Base-by-base conservation (phyloP, 2,113 vertebrate species). In the Amblyornis subalaris region DNA sequence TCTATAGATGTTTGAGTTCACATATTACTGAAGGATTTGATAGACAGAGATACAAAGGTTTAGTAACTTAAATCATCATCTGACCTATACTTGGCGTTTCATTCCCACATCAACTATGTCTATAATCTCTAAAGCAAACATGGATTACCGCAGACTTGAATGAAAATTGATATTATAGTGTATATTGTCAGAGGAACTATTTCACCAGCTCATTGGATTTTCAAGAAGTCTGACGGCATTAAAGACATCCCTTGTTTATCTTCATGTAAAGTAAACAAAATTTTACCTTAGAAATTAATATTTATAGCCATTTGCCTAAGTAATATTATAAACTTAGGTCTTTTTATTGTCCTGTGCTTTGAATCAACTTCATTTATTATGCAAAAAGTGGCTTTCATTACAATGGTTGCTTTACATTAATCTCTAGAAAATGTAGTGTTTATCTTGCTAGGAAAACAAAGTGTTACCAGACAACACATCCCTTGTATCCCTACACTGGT, bases 91-190 rank as follows among this genome's bases (percentile, higher is more conserved):
- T 95, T 89, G 73, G 62, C 24, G 3, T 92, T 93, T 96, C 90
- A 96, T 94, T 96, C 80, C 76, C 85, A 87, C 53, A 76, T 90
- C 89, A 95, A 53, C 70, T 60, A 66, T n/a, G 71, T 86, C 81
- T 94, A 70, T 96, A 97, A 96, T 96, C 96, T 91, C 93, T 79
- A 96, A 91, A 94, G 79, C 90, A 97, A 96, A 96, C 70, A 97
- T 38, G 76, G 89, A 95, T 93, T 97, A 90, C 33, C 72, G 28
- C 33, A 88, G 93, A 57, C 67, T 87, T 76, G 57, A 94, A 84
- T 82, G 62, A 95, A 96, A 96, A 94, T 89, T 93, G 78, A 87
- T 95, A 91, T 82, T 91, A 44, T 62, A 65, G 36, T 51, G 33
- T 86, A 71, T 82, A 76, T 92, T 83, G 62, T 85, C 88, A 86